These are phyloP conservation scores for Ecliptopera silaceata DNA, from an alignment of 2,888 invertebrate species.

Conservation along the genomic window DNA sequence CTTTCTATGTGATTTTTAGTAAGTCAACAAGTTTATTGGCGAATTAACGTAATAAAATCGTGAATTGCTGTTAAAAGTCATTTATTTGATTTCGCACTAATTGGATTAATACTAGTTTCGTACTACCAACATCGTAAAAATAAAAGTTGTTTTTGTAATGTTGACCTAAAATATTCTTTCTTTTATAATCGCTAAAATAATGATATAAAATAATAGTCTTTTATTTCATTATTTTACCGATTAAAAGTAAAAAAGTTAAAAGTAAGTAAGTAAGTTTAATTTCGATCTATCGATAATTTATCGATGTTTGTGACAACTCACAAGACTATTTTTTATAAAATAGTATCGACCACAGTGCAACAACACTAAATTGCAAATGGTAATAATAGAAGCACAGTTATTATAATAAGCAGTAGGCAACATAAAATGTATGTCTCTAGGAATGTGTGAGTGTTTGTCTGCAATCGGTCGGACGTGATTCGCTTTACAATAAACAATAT, in stretches of 20 bases:
- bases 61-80: conserved; percentile 34
- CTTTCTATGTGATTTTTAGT: conserved; percentile 33
- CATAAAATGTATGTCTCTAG: conserved; percentile 54
- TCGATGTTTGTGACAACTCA: too few relatives aligned
- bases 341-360: neutral
- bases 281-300: too few relatives aligned
- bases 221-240: too few relatives aligned
- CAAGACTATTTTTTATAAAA: too few relatives aligned
- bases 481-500: conserved; percentile 62
- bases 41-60: conserved; percentile 37
- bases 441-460: conserved; percentile 61
- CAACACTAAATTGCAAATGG: neutral
- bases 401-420: conserved; percentile 37
- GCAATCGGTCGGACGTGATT: conserved; percentile 76
- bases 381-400: conserved; percentile 38
- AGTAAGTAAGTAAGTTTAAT: too few relatives aligned
- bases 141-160: conserved; percentile 33
- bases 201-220: too few relatives aligned
- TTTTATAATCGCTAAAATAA: too few relatives aligned
- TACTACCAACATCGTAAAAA: conserved; percentile 31
- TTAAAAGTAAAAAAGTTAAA: too few relatives aligned
- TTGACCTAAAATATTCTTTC: conserved; percentile 11
- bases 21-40: conserved; percentile 39
- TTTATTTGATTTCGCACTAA: conserved; percentile 35
- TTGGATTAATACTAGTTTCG: conserved; percentile 33